A percentile compares a stretch with the other conserved stretches of the same genome.
These are phyloP conservation scores for Bergia sp. DNA, from an alignment of 92 coral and sea anemone species.

Conservation along the genomic window DNA sequence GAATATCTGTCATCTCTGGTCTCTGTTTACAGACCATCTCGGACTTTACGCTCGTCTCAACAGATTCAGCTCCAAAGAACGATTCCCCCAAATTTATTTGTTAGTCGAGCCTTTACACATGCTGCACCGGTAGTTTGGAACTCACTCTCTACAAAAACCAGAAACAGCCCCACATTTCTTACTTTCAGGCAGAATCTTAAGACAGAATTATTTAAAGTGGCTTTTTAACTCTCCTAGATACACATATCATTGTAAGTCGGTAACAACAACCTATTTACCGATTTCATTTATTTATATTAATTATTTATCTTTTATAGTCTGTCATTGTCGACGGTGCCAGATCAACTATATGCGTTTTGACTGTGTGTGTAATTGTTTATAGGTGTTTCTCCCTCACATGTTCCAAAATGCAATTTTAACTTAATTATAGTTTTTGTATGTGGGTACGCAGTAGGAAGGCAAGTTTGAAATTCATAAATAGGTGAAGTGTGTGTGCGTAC, in stretches of 20 bases:
- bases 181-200: constrained; percentile 17
- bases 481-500: constrained; percentile 10
- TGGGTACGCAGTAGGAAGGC: constrained; percentile 17
- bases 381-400: constrained; percentile 13
- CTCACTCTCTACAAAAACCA: no score
- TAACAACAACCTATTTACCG: neutral
- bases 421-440: constrained; percentile 7
- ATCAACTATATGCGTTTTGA: constrained; percentile 19
- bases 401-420: constrained; percentile 4
- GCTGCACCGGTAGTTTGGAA: no score
- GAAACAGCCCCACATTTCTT: no score
- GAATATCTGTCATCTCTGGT: no score
- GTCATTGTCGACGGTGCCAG: constrained; percentile 4
- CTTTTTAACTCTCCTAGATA: neutral
- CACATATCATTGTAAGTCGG: neutral
- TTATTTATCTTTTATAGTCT: constrained; percentile 11
- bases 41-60: no score
- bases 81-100: no score
- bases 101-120: no score
- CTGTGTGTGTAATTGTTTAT: neutral
- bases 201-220: constrained; percentile 3
- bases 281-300: neutral
- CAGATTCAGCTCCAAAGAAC: no score
- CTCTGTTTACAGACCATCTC: no score
- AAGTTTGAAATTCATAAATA: constrained; percentile 12